Base-by-base conservation (phyloP, 1,140 invertebrate species). In the Cylas formicarius region DNA sequence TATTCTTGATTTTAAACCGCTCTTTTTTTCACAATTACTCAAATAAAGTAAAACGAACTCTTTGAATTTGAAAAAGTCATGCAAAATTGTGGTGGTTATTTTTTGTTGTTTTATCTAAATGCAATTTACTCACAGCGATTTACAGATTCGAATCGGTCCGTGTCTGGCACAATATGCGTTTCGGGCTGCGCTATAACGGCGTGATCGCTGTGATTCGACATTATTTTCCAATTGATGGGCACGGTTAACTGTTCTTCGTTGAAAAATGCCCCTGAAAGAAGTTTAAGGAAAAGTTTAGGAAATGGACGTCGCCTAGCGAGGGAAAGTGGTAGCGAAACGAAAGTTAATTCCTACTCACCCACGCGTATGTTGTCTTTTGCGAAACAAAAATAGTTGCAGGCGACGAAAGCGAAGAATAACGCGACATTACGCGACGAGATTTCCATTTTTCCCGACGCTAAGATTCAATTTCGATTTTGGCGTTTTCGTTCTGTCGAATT, bases 141-240 rank as follows among this genome's bases (percentile, higher is more conserved):
- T 38, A 65, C 66, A 37, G 67, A 57, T n/a, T 63, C 62, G 32
- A 71, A 72, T 49, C 63, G 68, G 26, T 72, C 70, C 24, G 57
- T 60, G 1, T 57, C 56, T 3, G 66, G 52, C 17, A 44, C 43
- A 20, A 37, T 9, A 8, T 22, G 29, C 8, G 14, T 32, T 37
- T 44, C 34, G 8, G 43, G 20, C 5, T 28, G 10, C 17, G 29
- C 26, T n/a, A 36, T 13, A 19, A 27, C 31, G 34, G 18, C 11
- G 19, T 34, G 41, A n/a, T n/a, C n/a, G 1, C 26, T 24, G 27
- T 44, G 27, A 10, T 44, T 33, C 17, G n/a, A 13, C 26, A 44
- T 23, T 14, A 44, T 24, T 19, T 35, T 26, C 29, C 29, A 44
- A 16, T 44, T 44, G 13, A 37, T 23, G 13, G 35, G 11, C 23